Evolutionary conservation across 2,888 invertebrate genomes (phyloP).

Genomic region (Archips crataeganus): DNA sequence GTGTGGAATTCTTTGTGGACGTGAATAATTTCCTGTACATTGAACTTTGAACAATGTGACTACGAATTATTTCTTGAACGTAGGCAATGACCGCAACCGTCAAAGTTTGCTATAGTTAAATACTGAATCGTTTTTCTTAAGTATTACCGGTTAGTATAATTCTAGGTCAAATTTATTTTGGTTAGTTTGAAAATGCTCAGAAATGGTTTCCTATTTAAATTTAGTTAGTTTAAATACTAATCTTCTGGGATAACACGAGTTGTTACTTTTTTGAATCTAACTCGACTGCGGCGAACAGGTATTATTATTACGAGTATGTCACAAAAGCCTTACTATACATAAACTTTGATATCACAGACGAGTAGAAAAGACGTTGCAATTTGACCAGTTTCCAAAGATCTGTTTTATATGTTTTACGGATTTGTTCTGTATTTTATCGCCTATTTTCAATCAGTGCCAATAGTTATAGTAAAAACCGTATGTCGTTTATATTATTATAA

Average conservation of each 20-base stretch:
- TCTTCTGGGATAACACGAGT: conserved; percentile 26
- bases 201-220: conserved; percentile 66
- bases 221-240: conserved; percentile 47
- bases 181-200: conserved; percentile 60
- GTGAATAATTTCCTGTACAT: conserved; percentile 32
- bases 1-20: conserved; percentile 29
- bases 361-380: neutral
- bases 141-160: conserved; percentile 10
- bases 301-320: neutral
- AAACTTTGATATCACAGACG: neutral
- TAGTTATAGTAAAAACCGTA: conserved; percentile 34
- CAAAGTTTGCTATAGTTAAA: neutral
- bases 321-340: neutral
- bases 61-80: neutral
- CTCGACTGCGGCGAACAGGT: neutral
- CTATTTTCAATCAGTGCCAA: conserved; percentile 35
- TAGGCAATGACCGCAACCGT: conserved; percentile 13
- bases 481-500: conserved; percentile 13
- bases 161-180: conserved; percentile 47
- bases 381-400: conserved; percentile 40
- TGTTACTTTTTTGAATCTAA: neutral
- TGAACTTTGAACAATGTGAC: conserved; percentile 38
- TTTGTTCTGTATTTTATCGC: conserved; percentile 40
- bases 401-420: conserved; percentile 41
- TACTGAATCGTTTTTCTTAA: conserved; percentile 5